phyloP scores from a whole-genome alignment of 2,113 vertebrate species.

The Channa argus region DNA sequence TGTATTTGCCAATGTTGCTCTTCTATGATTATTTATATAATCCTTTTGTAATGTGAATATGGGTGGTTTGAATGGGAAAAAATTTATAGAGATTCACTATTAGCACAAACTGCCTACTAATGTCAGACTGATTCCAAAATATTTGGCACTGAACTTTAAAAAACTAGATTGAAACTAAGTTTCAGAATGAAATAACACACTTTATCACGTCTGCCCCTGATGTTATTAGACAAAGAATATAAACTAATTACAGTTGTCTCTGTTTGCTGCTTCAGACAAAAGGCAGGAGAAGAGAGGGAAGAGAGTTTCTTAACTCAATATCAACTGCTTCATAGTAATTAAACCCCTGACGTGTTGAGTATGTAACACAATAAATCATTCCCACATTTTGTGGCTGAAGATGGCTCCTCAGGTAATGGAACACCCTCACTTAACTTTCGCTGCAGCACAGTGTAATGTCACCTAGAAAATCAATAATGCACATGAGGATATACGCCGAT shows the following conservation, averaged over 20 bases:
- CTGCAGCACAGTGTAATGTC: neutral
- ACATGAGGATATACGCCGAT: too few species aligned
- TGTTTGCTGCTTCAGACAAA: conserved; percentile 13
- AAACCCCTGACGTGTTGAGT: conserved; percentile 19
- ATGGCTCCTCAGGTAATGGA: neutral
- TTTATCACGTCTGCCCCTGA: conserved; percentile 1
- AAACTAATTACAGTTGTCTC: conserved; percentile 30
- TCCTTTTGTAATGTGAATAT: neutral
- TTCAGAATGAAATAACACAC: conserved; percentile 1
- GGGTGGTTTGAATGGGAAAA: neutral
- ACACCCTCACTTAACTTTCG: neutral
- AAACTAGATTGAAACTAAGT: neutral
- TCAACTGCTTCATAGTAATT: conserved; percentile 34
- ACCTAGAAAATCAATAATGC: neutral
- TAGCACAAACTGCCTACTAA: neutral
- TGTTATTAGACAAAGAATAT: conserved; percentile 16
- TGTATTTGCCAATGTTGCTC: neutral
- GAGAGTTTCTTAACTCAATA: conserved; percentile 6
- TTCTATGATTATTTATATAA: neutral
- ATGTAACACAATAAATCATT: conserved; percentile 32
- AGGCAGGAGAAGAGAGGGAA: neutral
- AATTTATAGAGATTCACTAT: neutral
- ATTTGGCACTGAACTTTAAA: neutral
- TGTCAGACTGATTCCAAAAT: neutral
- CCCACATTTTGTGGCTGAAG: neutral